Conservation (phyloP, 2,888 invertebrate genomes). For the Syrphus vitripennis region DNA sequence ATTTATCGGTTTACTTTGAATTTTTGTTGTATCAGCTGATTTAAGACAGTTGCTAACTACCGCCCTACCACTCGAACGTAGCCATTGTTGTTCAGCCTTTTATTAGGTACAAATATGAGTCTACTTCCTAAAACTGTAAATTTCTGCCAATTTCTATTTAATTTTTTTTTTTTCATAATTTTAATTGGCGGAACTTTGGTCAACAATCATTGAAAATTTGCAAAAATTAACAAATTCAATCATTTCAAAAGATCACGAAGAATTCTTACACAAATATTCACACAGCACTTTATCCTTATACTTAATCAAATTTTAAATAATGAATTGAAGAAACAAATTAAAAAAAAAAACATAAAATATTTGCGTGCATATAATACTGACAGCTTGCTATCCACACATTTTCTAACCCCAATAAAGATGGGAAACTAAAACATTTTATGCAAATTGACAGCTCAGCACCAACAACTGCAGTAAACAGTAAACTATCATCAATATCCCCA, state of each 20-base stretch:
- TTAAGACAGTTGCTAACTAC: no score
- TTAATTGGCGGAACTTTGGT: no score
- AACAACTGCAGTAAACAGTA: neutral
- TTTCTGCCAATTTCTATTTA: neutral
- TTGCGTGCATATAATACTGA: conserved; percentile 40
- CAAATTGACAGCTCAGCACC: conserved; percentile 59
- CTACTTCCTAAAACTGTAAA: no score
- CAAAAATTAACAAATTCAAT: no score
- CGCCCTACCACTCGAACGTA: no score
- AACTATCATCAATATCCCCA: neutral
- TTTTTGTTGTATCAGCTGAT: no score
- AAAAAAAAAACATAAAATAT: conserved; percentile 41
- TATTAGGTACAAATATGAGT: neutral
- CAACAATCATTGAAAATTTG: no score
- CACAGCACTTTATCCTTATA: neutral
- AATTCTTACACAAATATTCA: neutral
- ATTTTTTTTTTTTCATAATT: no score
- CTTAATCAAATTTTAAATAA: neutral
- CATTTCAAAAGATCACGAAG: no score
- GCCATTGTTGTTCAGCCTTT: no score
- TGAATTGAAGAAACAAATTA: conserved; percentile 1
- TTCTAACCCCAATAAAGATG: conserved; percentile 35
- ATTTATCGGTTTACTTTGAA: no score
- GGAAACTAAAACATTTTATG: conserved; percentile 50
- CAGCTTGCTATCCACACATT: conserved; percentile 43